Evolutionary conservation across 2,113 vertebrate species (phyloP), one percentile per base, ranked within the genome.

Genomic region (Neodontobutis hainanensis): DNA sequence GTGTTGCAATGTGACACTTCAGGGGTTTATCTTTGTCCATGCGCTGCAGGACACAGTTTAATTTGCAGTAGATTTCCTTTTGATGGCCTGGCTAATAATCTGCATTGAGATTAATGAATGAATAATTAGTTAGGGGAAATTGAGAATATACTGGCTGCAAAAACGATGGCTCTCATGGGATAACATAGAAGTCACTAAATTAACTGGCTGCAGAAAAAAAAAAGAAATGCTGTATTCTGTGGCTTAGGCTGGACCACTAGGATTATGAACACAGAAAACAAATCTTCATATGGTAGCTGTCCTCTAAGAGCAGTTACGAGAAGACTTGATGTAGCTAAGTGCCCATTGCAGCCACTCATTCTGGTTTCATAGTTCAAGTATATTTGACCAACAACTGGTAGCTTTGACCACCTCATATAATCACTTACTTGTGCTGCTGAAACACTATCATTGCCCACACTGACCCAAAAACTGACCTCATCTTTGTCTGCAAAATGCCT

Each of bases 341-440:
- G 11, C 57, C 51, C 55, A 40, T 76, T 56, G 46, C 66, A 56
- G 66, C n/a, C 62, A 11, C 14, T 52, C 61, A 6, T 51, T 61
- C n/a, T 58, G 57, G 14, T 43, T 63, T 48, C 27, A 55, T 7
- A 34, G 45, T 61, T 34, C n/a, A 40, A 19, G 36, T 34, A 5
- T 44, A 56, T 52, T 32, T 67, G 51, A 64, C 48, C 1, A n/a
- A 0, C 50, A 69, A 5, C 55, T 52, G 44, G 44, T 47, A 44
- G 51, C 73, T 65, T 16, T 36, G 47, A 74, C 68, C n/a, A 61
- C 44, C 70, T 69, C 74, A 62, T 62, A 36, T 53, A 77, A 69
- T 83, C 65, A 70, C 56, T 51, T 65, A 57, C 35, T 75, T 2
- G 16, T 27, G 46, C 50, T 46, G 11, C 40, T 55, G 65, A 63